Conservation (phyloP, 1,140 invertebrate species). For the Sitobion miscanthi region DNA sequence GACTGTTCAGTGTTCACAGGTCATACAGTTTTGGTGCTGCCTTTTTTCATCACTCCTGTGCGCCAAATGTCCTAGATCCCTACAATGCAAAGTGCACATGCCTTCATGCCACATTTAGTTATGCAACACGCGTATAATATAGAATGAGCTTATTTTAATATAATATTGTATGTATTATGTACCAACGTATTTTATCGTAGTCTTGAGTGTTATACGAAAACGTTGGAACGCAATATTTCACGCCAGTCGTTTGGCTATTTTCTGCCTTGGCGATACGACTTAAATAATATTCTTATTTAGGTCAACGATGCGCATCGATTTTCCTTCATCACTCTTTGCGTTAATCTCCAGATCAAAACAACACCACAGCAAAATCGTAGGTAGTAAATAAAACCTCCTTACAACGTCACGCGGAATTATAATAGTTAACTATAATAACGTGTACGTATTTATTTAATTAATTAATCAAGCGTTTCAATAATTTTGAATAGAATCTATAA, state of each 20-base stretch:
- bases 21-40: no score
- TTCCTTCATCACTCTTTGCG: not conserved
- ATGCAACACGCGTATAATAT: no score
- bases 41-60: not conserved
- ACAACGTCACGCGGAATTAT: not conserved
- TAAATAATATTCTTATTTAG: slow-evolving; percentile 24
- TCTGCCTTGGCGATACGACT: not conserved
- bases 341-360: not conserved
- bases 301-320: not conserved
- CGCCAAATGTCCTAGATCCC: not conserved
- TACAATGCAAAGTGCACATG: not conserved
- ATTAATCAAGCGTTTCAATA: not conserved
- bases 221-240: not conserved
- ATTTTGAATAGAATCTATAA: not conserved
- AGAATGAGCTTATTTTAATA: not conserved
- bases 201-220: not conserved
- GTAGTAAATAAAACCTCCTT: not conserved
- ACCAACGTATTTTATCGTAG: not conserved
- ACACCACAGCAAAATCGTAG: not conserved
- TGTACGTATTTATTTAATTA: not conserved
- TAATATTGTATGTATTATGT: not conserved
- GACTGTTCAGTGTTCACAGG: not conserved
- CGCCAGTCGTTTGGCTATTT: not conserved
- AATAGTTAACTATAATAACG: not conserved
- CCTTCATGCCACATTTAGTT: not conserved